Percentiles rank a stretch among this genome's conserved stretches.
Conservation (phyloP, 1,140 invertebrate species). For the Saccostrea cuccullata region DNA sequence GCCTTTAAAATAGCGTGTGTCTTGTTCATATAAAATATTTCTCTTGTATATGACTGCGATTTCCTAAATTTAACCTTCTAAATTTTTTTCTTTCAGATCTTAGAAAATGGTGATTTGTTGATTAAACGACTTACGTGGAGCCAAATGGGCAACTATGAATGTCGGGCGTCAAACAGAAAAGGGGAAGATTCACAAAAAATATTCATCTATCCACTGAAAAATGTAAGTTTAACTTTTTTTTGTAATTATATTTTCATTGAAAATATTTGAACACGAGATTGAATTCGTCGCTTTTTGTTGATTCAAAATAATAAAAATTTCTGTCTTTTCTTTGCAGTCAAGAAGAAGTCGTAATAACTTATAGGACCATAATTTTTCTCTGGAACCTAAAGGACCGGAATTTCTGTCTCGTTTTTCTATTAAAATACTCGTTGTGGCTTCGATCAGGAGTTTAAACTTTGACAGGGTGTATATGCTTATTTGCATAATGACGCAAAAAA, state of each 20-base stretch:
- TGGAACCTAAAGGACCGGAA: conserved; percentile 15
- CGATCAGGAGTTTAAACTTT: conserved; percentile 3
- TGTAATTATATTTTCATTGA: neutral
- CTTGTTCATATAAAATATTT: too few relatives aligned
- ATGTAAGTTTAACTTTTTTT: neutral
- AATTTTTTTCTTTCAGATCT: conserved; percentile 30
- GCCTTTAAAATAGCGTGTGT: too few relatives aligned
- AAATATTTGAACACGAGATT: neutral
- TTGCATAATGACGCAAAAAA: conserved; percentile 16
- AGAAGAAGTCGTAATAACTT: neutral
- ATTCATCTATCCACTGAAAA: conserved; percentile 45
- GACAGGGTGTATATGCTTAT: neutral
- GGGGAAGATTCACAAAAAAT: conserved; percentile 32
- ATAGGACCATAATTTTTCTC: neutral
- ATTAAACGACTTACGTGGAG: conserved; percentile 45
- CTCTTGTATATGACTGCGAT: too few relatives aligned
- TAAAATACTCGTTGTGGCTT: conserved; percentile 29
- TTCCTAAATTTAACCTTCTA: neutral
- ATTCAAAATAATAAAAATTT: neutral
- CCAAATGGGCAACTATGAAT: conserved; percentile 47
- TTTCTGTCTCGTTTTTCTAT: conserved; percentile 20
- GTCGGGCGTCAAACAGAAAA: conserved; percentile 32
- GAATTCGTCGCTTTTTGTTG: too few relatives aligned
- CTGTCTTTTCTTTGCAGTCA: neutral
- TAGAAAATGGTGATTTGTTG: conserved; percentile 50